Evolutionary conservation across 1,140 invertebrate species (phyloP), one percentile per base, ranked within the genome.

Genomic region (Thalassaphorura encarpata): DNA sequence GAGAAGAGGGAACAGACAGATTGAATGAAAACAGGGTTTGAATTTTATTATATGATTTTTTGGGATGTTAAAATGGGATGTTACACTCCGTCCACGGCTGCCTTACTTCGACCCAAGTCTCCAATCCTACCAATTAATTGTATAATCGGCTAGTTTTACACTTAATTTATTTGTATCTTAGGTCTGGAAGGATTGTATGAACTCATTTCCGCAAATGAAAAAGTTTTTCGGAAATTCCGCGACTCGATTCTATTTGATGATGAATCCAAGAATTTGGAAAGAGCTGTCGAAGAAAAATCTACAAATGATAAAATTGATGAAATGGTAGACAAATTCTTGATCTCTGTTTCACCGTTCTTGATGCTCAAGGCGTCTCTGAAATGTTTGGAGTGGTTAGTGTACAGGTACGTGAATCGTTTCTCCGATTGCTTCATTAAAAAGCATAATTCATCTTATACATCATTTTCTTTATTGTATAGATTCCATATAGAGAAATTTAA

Each of bases 341-440:
- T 84, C 33, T 72, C 83, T 33, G 62, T 94, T 11, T 89, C 90
- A 1, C 92, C 92, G 4, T 95, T 92, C 70, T 83, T 96, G 65
- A 70, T 90, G 31, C 69, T 92, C 0, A 84, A 83, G 67, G 79
- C 85, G 15, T 78, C 89, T 11, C 87, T 94, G 54, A 88, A 94
- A 77, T 82, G 87, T 21, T 70, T 97, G 24, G 94, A 97, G 77
- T 97, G 92, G 93, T 74, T 97, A 2, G 80, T 96, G 45, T 78
- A 85, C 58, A 76, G 76, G 76, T 79, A 69, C 54, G 46, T 31
- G 18, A n/a, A 31, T 48, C 13, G 11, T 8, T 48, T 6, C 15
- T 23, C 5, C 16, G 27, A 23, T 8, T 5, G 18, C 23, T 11
- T 15, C 16, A 13, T 52, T 18, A 43, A 11, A 52, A 8, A 52